A percentile compares a stretch with the other conserved stretches of the same genome.
Conservation (phyloP, 2,888 invertebrate genomes). For the Diaprepes abbreviatus region DNA sequence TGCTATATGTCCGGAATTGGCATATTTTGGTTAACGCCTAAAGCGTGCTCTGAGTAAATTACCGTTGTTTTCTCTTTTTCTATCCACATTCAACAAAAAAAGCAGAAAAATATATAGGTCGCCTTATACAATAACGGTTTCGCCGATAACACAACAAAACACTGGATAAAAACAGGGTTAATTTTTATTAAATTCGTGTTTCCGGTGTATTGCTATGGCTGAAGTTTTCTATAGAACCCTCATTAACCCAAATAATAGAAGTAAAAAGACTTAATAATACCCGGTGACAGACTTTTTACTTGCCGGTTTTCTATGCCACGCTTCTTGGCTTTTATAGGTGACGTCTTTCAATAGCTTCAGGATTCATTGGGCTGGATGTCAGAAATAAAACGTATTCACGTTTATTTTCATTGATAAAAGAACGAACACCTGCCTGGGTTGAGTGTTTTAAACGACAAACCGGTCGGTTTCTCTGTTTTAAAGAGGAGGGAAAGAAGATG, state of each 20-base stretch:
- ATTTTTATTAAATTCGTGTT: slow-evolving; percentile 20
- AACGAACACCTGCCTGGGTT: slow-evolving; percentile 26
- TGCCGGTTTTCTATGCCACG: slow-evolving; percentile 22
- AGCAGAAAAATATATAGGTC: no score
- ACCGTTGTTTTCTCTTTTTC: no score
- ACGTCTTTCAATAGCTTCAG: slow-evolving; percentile 7
- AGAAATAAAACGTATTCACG: slow-evolving; percentile 20
- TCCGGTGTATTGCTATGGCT: slow-evolving; percentile 4
- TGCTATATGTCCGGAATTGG: no score
- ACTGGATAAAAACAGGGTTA: not conserved
- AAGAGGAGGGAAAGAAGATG: not conserved
- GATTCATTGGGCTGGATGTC: slow-evolving; percentile 23
- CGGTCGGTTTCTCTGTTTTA: slow-evolving; percentile 8
- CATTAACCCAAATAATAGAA: slow-evolving; percentile 25
- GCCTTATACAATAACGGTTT: no score
- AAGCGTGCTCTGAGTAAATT: no score
- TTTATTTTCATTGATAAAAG: slow-evolving; percentile 21
- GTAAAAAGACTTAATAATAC: slow-evolving; percentile 28
- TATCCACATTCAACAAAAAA: no score
- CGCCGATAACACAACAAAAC: not conserved
- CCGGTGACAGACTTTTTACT: slow-evolving; percentile 24
- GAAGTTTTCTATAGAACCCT: slow-evolving; percentile 17
- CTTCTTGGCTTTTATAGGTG: slow-evolving; percentile 17
- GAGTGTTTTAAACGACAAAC: slow-evolving; percentile 16
- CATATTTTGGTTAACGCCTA: no score